These are phyloP conservation scores for Enteromius thamalakanensis DNA, from an alignment of 2,797 vertebrate species.

Conservation along the genomic window DNA sequence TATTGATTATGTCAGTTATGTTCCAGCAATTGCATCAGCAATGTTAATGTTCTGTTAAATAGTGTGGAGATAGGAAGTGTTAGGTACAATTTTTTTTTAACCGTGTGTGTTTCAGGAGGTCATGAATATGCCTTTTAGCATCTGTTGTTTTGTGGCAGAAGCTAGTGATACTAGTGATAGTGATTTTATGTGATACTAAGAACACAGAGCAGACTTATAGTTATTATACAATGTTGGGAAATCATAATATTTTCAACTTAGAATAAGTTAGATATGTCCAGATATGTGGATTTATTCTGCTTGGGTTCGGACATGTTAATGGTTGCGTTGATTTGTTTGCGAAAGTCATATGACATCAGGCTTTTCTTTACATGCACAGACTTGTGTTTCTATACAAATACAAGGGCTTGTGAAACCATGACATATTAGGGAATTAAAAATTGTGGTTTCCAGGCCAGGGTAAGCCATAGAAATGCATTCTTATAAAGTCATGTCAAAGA, in stretches of 20 bases:
- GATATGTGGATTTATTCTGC: not conserved
- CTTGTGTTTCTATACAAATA: not conserved
- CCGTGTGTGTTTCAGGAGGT: not conserved
- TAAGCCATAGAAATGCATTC: not conserved
- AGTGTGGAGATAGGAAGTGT: slow-evolving; percentile 12
- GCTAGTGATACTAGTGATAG: not conserved
- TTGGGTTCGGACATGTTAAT: not conserved
- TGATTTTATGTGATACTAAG: not conserved
- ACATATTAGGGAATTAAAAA: not conserved
- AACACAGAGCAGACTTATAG: not conserved
- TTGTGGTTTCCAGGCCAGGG: not conserved
- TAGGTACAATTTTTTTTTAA: not conserved
- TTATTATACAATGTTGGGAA: not conserved
- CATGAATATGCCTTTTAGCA: slow-evolving; percentile 15
- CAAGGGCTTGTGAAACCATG: not conserved
- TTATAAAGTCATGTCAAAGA: not conserved
- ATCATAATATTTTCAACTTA: not conserved
- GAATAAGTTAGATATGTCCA: not conserved
- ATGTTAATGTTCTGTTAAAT: not conserved
- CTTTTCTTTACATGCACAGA: not conserved
- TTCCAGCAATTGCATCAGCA: not conserved
- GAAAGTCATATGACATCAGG: not conserved
- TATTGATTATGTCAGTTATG: slow-evolving; percentile 9
- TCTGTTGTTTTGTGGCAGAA: slow-evolving; percentile 16
- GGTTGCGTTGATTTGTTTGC: not conserved